phyloP scores from a whole-genome alignment of 2,888 invertebrate species.

The Athripsodes cinereus region DNA sequence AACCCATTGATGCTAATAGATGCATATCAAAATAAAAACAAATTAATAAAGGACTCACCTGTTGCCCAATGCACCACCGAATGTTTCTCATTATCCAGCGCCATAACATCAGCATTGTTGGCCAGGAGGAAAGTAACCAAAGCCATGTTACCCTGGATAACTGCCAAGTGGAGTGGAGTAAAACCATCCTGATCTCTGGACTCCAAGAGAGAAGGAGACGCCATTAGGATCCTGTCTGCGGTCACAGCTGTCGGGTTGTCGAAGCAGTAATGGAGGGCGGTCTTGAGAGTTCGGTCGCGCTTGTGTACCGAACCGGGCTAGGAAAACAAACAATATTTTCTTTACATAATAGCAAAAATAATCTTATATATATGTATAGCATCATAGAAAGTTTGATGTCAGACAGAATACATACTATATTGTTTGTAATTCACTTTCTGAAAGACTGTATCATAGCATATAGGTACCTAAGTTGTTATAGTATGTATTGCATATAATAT shows the following conservation, averaged over 20 bases:
- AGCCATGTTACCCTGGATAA: slow-evolving; percentile 86
- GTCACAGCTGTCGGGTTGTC: slow-evolving; percentile 50
- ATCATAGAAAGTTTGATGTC: too few relatives aligned
- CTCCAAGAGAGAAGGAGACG: slow-evolving; percentile 79
- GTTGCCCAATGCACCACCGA: slow-evolving; percentile 98
- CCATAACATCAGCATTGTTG: slow-evolving; percentile 83
- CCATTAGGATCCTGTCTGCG: slow-evolving; percentile 74
- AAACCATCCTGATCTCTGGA: slow-evolving; percentile 89
- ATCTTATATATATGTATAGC: too few relatives aligned
- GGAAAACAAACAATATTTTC: slow-evolving; percentile 29
- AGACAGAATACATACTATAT: too few relatives aligned
- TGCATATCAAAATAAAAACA: too few relatives aligned
- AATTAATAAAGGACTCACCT: too few relatives aligned
- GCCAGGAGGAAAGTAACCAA: slow-evolving; percentile 81
- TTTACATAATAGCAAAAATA: too few relatives aligned
- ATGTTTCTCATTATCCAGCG: slow-evolving; percentile 89
- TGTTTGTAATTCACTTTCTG: too few relatives aligned
- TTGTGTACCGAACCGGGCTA: slow-evolving; percentile 59
- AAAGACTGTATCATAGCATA: too few relatives aligned
- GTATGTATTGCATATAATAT: too few relatives aligned
- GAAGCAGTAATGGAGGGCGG: slow-evolving; percentile 90
- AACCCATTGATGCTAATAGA: too few relatives aligned
- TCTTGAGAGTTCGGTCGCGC: slow-evolving; percentile 76
- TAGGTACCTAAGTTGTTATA: too few relatives aligned
- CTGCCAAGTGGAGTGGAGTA: slow-evolving; percentile 91